phyloP scores from a whole-genome alignment of 2,797 vertebrate genomes.

The Benthosema pterotum region DNA sequence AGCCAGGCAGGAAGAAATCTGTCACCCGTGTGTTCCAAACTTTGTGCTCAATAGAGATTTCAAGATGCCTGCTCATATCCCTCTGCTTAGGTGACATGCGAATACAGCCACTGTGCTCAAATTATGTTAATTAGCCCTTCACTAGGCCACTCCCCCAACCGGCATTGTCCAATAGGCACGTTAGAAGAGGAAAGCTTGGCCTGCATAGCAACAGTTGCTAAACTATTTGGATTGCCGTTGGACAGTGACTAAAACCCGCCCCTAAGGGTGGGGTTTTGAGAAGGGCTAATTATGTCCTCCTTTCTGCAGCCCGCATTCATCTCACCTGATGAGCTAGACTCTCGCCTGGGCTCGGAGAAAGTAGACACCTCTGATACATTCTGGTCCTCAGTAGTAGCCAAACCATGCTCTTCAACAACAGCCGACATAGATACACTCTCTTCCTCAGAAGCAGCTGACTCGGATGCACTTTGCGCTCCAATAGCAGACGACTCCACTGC shows the following conservation, averaged over 20 bases:
- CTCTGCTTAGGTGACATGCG: too few species aligned
- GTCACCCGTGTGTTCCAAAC: not conserved
- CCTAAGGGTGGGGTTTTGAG: too few species aligned
- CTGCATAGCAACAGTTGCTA: too few species aligned
- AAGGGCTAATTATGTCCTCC: too few species aligned
- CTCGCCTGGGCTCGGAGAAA: constrained; percentile 37
- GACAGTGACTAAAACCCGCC: too few species aligned
- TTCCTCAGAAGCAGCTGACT: not conserved
- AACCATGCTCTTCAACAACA: constrained; percentile 44
- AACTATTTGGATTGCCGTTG: too few species aligned
- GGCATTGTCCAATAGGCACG: too few species aligned
- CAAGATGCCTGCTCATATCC: too few species aligned
- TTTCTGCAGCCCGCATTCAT: not conserved
- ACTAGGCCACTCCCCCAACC: too few species aligned
- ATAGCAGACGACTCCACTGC: too few species aligned
- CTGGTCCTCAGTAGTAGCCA: not conserved
- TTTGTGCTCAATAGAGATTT: not conserved
- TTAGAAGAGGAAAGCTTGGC: too few species aligned
- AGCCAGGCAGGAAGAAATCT: too few species aligned
- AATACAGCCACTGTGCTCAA: constrained; percentile 18
- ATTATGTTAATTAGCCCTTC: not conserved
- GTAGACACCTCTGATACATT: constrained; percentile 35
- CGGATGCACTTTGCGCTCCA: not conserved
- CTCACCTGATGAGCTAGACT: constrained; percentile 63
- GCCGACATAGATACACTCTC: not conserved